Base-by-base conservation (phyloP, 2,113 vertebrate genomes). In the Naja naja region DNA sequence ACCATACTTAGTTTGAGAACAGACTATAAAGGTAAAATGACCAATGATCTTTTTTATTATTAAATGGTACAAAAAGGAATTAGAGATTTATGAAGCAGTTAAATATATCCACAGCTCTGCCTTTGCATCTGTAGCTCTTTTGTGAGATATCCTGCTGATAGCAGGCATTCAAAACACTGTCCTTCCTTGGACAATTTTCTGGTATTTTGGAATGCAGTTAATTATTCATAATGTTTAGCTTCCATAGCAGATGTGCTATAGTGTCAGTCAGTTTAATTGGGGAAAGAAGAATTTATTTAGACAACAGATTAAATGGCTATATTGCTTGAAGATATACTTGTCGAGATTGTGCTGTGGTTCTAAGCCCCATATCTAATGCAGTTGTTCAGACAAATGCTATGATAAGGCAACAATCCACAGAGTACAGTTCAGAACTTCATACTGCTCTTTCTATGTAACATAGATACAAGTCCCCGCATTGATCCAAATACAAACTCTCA, bases 151-250 rank as follows among this genome's bases (percentile, higher is more conserved):
- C 55, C 94, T 92, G 92, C 18, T 96, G 93, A 92, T 4, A 92
- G 91, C 94, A 43, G 94, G 91, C 85, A 88, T 95, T 89, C 87
- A 81, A 81, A 94, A 74, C 91, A 74, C 9, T 90, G 54, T 69
- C 55, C 92, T 95, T 88, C 92, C 86, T 94, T 95, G 95, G 95
- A 93, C 93, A 86, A 85, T 86, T 94, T 94, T 94, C 94, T 90
- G 45, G 86, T 94, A 3, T 58, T 95, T 52, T 88, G 91, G 60
- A 74, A 91, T 43, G 81, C 81, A 93, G 53, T 90, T 93, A 95
- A 12, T 87, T 90, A 92, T 93, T 92, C 93, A 90, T 89, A 89
- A 93, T 8, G 89, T 94, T 94, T 92, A 52, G 85, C 49, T 45
- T 94, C 85, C 85, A 89, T n/a, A 88, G 90, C 60, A 93, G 91